These are phyloP conservation scores for Pseudois nayaur DNA, from an alignment of 2,113 vertebrate species.

Conservation along the genomic window DNA sequence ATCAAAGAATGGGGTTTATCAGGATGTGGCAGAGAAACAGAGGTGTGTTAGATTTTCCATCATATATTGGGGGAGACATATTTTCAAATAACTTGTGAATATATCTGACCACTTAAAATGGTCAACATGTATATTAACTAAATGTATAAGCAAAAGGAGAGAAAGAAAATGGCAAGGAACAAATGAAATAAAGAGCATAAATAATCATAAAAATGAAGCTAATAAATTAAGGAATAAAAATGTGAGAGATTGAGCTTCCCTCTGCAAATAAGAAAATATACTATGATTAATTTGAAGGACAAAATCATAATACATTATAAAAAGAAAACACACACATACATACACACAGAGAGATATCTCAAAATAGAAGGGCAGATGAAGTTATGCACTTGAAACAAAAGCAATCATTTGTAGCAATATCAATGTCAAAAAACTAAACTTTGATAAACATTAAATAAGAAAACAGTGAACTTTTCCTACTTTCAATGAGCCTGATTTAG, in stretches of 20 bases:
- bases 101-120: neutral
- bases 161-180: neutral
- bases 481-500: neutral
- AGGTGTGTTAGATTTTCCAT: neutral
- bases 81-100: neutral
- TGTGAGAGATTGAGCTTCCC: neutral
- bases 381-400: neutral
- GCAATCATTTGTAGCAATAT: neutral
- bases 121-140: neutral
- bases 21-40: neutral
- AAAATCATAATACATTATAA: neutral
- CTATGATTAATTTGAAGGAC: neutral
- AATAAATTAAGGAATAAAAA: neutral
- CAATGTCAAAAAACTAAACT: neutral
- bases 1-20: neutral
- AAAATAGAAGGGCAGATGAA: neutral
- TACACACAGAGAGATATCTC: neutral
- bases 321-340: neutral
- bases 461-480: neutral
- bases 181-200: neutral
- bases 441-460: neutral
- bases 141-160: neutral
- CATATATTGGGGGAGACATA: neutral
- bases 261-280: neutral
- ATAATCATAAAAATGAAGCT: neutral